phyloP scores from a whole-genome alignment of 2,888 invertebrate species.

The Meandrusa payeni region DNA sequence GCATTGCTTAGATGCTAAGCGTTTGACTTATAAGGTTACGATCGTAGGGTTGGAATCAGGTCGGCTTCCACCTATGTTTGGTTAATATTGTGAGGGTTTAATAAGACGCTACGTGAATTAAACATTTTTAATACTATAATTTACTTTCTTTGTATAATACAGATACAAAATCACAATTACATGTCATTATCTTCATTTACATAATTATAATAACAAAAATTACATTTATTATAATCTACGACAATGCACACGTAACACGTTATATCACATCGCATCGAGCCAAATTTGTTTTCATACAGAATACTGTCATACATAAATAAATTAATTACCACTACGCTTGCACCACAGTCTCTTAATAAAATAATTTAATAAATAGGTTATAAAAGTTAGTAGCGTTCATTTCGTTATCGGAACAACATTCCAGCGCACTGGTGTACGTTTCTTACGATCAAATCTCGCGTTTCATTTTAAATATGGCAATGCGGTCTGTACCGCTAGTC shows the following conservation, averaged over 20 bases:
- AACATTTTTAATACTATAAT: slow-evolving; percentile 54
- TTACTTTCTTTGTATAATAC: slow-evolving; percentile 61
- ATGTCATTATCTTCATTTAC: slow-evolving; percentile 45
- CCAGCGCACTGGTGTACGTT: slow-evolving; percentile 34
- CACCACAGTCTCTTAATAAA: slow-evolving; percentile 68
- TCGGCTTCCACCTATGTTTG: no score
- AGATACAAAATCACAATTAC: slow-evolving; percentile 63
- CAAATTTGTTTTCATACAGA: slow-evolving; percentile 56
- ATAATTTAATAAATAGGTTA: slow-evolving; percentile 76
- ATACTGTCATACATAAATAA: slow-evolving; percentile 79
- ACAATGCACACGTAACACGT: slow-evolving; percentile 51
- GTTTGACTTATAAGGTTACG: no score
- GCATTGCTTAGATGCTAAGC: no score
- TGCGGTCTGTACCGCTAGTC: slow-evolving; percentile 68
- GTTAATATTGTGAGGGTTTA: no score
- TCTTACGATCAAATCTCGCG: slow-evolving; percentile 29
- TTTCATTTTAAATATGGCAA: slow-evolving; percentile 69
- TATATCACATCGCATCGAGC: slow-evolving; percentile 60
- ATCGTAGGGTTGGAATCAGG: no score
- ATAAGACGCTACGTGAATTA: no score
- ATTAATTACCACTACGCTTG: slow-evolving; percentile 70
- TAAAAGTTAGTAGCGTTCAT: slow-evolving; percentile 57
- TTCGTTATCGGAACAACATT: slow-evolving; percentile 46
- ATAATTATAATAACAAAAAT: slow-evolving; percentile 54
- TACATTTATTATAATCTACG: slow-evolving; percentile 40